Base-by-base conservation (phyloP, 1,140 invertebrate genomes). In the Aphidius gifuensis region DNA sequence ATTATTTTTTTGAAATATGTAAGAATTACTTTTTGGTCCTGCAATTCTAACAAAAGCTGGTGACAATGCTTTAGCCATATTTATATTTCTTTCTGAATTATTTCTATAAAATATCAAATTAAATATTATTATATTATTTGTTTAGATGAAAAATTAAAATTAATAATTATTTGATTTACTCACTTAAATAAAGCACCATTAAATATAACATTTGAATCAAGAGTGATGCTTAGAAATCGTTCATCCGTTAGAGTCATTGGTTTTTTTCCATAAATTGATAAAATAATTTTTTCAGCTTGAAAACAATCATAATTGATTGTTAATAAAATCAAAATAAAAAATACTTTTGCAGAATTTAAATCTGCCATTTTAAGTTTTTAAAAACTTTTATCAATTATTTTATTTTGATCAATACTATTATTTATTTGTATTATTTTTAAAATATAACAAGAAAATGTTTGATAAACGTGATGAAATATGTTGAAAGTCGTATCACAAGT, bases 151-250 rank as follows among this genome's bases (percentile, higher is more conserved):
- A 16, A 16, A 16, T 16, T 16, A 16, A 16, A 16, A 16, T 16
- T 16, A 16, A 16, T 16, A 16, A 16, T 32, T 32, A 32, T 42
- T 11, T 58, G 16, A 32, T 38, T 57, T 40, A 75, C 77, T 75
- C 73, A 85, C 84, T 74, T 77, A n/a, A 81, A 68, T 64, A 69
- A 68, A 63, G 78, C 63, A 43, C 69, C 75, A 44, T 68, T 70
- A 21, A 83, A 65, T 43, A 85, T 64, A 38, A 76, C 74, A 46
- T 80, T 76, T 0, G 86, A 85, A 71, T 88, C 86, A 8, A 88
- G 70, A 4, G 85, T 84, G 56, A 87, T 79, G 70, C 86, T 88
- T n/a, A 89, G 71, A 75, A 88, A 89, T 62, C 81, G 83, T 4
- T 80, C 82, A 66, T 83, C 83, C 0, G 85, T 82, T 45, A 80